Base-by-base conservation (phyloP, 2,113 vertebrate species). In the Pelobates fuscus region DNA sequence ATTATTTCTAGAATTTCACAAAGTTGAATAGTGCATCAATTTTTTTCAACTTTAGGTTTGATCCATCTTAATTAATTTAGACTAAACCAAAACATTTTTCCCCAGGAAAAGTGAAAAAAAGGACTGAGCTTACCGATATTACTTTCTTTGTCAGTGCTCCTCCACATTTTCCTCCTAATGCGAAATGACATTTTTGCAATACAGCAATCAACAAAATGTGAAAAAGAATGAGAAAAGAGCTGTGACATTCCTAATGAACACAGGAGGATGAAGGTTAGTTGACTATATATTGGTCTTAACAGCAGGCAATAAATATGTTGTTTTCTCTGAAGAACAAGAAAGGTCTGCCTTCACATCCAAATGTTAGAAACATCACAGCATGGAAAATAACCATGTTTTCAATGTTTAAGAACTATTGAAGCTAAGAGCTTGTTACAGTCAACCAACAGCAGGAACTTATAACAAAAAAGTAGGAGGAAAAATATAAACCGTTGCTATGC, bases 251-350 rank as follows among this genome's bases (percentile, higher is more conserved):
- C 5, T 64, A 43, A 64, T 43, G 20, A 37, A 25, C 55, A 12
- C 7, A 21, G 15, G 0, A 24, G 23, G 55, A 59, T 20, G 4
- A 46, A 25, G 32, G 5, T n/a, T n/a, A 59, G 3, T 23, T 59
- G 5, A 27, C 54, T 10, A 44, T 12, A 26, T 46, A n/a, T 60
- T 59, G 26, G 32, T 43, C 17, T 27, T 25, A 15, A n/a, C 23
- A 24, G 17, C 57, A 44, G 17, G 55, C 32, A 46, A 60, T 70
- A 46, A 70, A 70, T 60, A 70, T 58, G 30, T 32, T 69, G 66
- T 70, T 70, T 58, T 57, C 67, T 25, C 52, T 37, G 17, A 18
- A 25, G 37, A 24, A 18, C 21, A 25, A 25, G 32, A 17, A 46
- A 25, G 2, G 37, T 20, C 17, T 60, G 57, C 24, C n/a, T 23